These are phyloP conservation scores for Rotaria magnacalcarata DNA, from an alignment of 2,888 invertebrate species.

Conservation along the genomic window DNA sequence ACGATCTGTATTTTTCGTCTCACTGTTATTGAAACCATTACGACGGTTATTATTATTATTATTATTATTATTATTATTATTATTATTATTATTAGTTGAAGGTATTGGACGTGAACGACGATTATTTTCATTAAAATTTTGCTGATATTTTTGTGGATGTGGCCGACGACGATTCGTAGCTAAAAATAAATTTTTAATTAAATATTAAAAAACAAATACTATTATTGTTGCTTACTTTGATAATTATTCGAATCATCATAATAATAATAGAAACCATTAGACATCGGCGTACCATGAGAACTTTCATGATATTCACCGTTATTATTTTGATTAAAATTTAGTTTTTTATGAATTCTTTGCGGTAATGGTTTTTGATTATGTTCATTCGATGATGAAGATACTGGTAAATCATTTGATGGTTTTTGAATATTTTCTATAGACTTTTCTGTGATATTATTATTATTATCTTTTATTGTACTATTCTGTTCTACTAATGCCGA, in stretches of 20 bases:
- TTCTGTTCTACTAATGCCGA: background rate
- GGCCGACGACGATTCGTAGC: background rate
- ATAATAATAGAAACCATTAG: background rate
- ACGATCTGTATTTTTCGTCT: background rate
- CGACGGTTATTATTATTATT: background rate
- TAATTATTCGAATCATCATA: slow-evolving; percentile 14
- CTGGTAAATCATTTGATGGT: background rate
- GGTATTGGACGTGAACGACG: background rate
- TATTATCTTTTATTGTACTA: background rate
- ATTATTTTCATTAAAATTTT: background rate
- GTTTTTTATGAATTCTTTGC: background rate
- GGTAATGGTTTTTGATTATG: background rate
- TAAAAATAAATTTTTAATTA: background rate
- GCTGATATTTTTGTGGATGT: background rate
- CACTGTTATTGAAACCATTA: slow-evolving; percentile 14
- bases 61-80: too few relatives aligned
- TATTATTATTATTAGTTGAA: background rate
- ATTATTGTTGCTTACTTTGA: background rate
- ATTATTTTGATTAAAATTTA: background rate
- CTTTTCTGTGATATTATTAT: background rate
- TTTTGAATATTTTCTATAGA: background rate
- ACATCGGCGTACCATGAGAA: background rate
- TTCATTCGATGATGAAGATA: background rate
- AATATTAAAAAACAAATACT: background rate
- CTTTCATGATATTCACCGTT: background rate